Conservation (phyloP, 53 echinoderm and acorn worm genomes). For the Stichopus horrens region DNA sequence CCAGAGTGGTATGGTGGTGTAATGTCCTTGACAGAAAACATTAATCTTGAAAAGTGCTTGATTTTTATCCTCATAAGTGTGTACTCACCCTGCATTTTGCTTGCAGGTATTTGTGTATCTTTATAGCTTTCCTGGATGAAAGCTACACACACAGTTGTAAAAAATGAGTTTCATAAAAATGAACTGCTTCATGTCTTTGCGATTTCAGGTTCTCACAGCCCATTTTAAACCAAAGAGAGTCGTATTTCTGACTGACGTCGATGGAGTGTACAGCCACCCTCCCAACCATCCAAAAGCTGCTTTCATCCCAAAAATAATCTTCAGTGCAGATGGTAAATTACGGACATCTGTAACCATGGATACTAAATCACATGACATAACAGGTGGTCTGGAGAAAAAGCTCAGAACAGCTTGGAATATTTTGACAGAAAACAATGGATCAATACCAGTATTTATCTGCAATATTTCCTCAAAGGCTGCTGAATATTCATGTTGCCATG, state of each 20-base stretch:
- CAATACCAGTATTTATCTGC: conserved; percentile 68
- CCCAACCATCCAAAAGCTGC: conserved; percentile 61
- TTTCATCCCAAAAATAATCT: conserved; percentile 58
- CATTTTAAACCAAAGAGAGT: conserved; percentile 75
- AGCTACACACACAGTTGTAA: too few species aligned
- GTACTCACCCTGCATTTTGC: too few species aligned
- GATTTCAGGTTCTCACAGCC: conserved; percentile 51
- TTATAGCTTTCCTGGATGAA: too few species aligned
- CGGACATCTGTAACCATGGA: conserved; percentile 56
- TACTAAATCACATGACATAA: conserved; percentile 73
- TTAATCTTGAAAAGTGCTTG: too few species aligned
- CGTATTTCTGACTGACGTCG: conserved; percentile 76
- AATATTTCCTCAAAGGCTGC: conserved; percentile 43
- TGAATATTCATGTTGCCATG: conserved; percentile 50
- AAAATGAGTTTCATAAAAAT: too few species aligned
- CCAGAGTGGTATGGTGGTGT: too few species aligned
- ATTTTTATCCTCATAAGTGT: too few species aligned
- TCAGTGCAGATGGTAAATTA: conserved; percentile 59
- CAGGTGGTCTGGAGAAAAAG: conserved; percentile 79
- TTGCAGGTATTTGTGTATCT: too few species aligned
- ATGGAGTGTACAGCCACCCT: conserved; percentile 73
- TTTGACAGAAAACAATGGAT: conserved; percentile 59
- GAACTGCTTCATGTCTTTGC: not conserved
- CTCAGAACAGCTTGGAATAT: conserved; percentile 66
- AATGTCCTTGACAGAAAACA: too few species aligned